A percentile compares a stretch with the other conserved stretches of the same genome.
phyloP scores from a whole-genome alignment of 2,888 invertebrate genomes.

The Agrochola lota region DNA sequence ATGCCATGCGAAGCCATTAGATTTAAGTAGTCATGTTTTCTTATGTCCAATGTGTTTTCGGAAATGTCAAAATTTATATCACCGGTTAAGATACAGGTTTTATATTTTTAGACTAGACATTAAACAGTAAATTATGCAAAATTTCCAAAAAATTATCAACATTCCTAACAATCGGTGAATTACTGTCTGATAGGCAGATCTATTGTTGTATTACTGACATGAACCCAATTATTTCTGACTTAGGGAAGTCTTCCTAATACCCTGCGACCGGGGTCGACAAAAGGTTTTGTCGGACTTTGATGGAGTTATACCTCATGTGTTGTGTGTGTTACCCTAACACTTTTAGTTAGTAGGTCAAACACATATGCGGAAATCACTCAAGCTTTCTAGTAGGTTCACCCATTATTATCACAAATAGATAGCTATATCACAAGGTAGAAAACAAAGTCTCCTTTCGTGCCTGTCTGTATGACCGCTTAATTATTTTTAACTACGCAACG shows the following conservation, averaged over 20 bases:
- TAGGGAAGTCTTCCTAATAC: background rate
- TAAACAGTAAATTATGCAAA: no score
- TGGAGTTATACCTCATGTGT: background rate
- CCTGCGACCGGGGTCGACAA: background rate
- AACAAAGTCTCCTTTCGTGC: background rate
- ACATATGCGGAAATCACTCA: background rate
- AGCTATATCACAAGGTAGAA: background rate
- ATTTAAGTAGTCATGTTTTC: no score
- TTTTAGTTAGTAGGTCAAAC: no score
- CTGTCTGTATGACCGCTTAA: background rate
- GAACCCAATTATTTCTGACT: slow-evolving; percentile 12
- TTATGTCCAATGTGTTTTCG: no score
- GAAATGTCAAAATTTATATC: no score
- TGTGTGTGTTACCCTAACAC: no score
- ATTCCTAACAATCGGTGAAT: no score
- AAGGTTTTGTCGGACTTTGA: background rate
- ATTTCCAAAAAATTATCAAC: no score
- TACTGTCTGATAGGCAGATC: background rate
- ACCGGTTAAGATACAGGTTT: no score
- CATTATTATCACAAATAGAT: background rate
- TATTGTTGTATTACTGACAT: background rate
- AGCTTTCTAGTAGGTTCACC: background rate
- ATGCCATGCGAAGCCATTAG: no score
- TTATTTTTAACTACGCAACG: background rate
- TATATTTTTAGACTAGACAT: no score